phyloP scores from a whole-genome alignment of 2,113 vertebrate genomes.

The Paracanthobrama guichenoti region DNA sequence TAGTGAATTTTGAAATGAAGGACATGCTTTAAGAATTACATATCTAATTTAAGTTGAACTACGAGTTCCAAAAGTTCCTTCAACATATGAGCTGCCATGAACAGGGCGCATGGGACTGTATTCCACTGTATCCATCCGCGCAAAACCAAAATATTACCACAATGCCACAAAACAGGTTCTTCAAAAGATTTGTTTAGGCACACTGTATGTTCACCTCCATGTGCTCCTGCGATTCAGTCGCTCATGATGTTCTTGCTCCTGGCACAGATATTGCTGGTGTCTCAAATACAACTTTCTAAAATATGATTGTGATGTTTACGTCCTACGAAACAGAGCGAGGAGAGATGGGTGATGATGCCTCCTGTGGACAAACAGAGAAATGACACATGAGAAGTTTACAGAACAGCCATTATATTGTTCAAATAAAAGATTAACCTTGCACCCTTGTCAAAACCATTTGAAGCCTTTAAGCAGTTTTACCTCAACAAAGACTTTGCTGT shows the following conservation, averaged over 20 bases:
- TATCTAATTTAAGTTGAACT: not conserved
- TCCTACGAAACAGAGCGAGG: conserved; percentile 19
- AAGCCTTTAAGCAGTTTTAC: conserved; percentile 2
- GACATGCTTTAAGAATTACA: not conserved
- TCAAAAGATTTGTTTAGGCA: not conserved
- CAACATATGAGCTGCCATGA: conserved; percentile 8
- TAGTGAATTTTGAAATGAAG: not conserved
- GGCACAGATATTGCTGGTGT: not conserved
- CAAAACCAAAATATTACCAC: not conserved
- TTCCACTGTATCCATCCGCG: not conserved
- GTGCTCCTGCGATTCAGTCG: not conserved
- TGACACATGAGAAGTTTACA: conserved; percentile 9
- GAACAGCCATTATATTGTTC: not conserved
- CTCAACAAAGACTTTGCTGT: not conserved
- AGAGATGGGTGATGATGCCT: conserved; percentile 27
- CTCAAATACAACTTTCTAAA: not conserved
- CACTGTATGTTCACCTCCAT: not conserved
- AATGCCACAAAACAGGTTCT: not conserved
- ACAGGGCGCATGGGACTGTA: not conserved
- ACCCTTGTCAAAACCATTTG: not conserved
- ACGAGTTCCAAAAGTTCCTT: not conserved
- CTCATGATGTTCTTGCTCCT: not conserved
- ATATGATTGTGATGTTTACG: not conserved
- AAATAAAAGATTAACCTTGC: not conserved
- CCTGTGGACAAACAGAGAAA: conserved; percentile 49